These are phyloP conservation scores for Manis crassicaudata DNA, from an alignment of 2,797 vertebrate genomes.

Conservation along the genomic window DNA sequence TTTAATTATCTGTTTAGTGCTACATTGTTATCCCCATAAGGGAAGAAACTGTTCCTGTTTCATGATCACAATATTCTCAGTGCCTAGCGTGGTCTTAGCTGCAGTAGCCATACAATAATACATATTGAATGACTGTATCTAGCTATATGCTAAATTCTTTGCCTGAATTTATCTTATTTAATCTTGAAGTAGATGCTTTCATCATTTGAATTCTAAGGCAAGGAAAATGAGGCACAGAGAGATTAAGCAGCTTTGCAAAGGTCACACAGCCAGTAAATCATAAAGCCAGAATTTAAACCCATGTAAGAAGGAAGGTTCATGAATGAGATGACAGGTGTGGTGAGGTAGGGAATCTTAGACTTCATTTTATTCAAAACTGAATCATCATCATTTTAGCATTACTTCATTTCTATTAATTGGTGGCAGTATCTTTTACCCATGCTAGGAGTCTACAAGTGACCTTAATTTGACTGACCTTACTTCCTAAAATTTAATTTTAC, in stretches of 20 bases:
- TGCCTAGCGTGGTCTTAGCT: background rate
- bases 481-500: background rate
- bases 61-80: background rate
- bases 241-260: background rate
- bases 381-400: background rate
- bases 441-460: background rate
- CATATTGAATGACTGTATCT: background rate
- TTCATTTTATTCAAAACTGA: background rate
- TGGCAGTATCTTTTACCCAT: background rate
- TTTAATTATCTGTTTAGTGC: background rate
- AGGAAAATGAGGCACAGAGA: background rate
- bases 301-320: background rate
- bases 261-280: background rate
- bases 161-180: background rate
- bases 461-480: background rate
- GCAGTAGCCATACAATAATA: background rate
- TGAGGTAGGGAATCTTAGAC: background rate
- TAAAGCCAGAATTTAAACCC: background rate
- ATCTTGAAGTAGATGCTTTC: background rate
- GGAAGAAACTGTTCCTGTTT: background rate
- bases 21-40: background rate
- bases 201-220: background rate
- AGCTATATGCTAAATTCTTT: background rate
- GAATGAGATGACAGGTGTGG: background rate
- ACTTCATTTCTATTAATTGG: background rate